Base-by-base conservation (phyloP, 1,140 invertebrate species). In the Cataglyphis hispanica region DNA sequence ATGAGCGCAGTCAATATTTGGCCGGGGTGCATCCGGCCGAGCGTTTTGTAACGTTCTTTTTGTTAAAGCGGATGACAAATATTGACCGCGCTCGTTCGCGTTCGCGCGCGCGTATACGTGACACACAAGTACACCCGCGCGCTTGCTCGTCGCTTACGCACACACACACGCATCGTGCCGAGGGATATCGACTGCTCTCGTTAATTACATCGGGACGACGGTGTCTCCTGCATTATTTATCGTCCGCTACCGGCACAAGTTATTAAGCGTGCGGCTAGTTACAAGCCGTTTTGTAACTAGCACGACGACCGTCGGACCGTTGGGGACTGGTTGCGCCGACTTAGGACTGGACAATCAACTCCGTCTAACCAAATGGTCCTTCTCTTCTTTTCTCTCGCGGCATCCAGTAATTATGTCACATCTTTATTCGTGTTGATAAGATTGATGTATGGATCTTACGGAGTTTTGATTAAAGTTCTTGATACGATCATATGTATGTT, bases 21-120 rank as follows among this genome's bases (percentile, higher is more conserved):
- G 89, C 85, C 89, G 87, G 63, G 86, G 87, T 88, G 89, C 89
- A 88, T 91, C 87, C 89, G 89, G 85, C 87, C 89, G 78, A 83
- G 67, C 78, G 89, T 90, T 91, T 91, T 91, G 89, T 91, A 91
- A 90, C 89, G 87, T 91, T 90, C 89, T 91, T 91, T 91, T 91
- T 91, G 89, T 91, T 90, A 90, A 88, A 90, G 90, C 89, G 86
- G 84, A 91, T 88, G 89, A 91, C 89, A 91, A 91, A 91, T 91
- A 91, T 90, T 91, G 89, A 90, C 89, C 89, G 81, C 86, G 89
- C 87, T 90, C 85, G 80, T 84, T 90, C 88, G 85, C 88, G 89
- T 85, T 61, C 84, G 80, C 88, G 85, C 86, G 87, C 89, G 78
- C 85, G 69, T 87, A 3, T 31, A 87, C 89, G 88, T 90, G 86